Base-by-base conservation (phyloP, 2,113 vertebrate genomes). In the Lampris incognitus region DNA sequence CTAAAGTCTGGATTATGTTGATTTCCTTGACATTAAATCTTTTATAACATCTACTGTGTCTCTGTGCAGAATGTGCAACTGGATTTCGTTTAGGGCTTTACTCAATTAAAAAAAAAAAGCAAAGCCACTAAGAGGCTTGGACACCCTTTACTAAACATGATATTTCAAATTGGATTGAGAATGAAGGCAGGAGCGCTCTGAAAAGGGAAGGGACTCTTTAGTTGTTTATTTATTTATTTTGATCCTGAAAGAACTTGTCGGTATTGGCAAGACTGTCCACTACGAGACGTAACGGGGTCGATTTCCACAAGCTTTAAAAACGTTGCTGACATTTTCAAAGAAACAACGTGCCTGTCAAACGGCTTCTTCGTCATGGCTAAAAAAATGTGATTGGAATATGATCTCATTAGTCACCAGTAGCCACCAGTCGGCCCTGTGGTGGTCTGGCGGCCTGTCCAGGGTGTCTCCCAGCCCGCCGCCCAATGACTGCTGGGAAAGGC, bases 21-120 rank as follows among this genome's bases (percentile, higher is more conserved):
- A 59, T 83, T 89, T 24, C 24, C 24, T 78, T 88, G 74, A 87
- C 66, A 83, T 87, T 92, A 91, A 92, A 90, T 52, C 11, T 73
- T 56, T 83, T 74, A 13, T 58, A 41, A 58, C 81, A 75, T 72
- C 60, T 1, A 74, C 41, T 72, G 41, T 39, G 59, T 40, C 62
- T 67, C 10, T 76, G n/a, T 10, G 75, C 76, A 74, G 78, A 78
- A 70, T 72, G 75, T 66, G 50, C 66, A 77, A 73, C 55, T 80
- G 66, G 71, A 78, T 89, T 51, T 60, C 61, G 69, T 85, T 86
- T 83, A 39, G 56, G 51, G 81, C 72, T 87, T 85, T 78, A 72
- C 73, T 87, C 70, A 78, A 64, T 81, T 75, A 80, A 69, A 76
- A 83, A 76, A 75, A 69, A 76, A 83, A 76, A 75, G 76, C 49